Base-by-base conservation (phyloP, 2,888 invertebrate genomes). In the Isotomurus palustris region DNA sequence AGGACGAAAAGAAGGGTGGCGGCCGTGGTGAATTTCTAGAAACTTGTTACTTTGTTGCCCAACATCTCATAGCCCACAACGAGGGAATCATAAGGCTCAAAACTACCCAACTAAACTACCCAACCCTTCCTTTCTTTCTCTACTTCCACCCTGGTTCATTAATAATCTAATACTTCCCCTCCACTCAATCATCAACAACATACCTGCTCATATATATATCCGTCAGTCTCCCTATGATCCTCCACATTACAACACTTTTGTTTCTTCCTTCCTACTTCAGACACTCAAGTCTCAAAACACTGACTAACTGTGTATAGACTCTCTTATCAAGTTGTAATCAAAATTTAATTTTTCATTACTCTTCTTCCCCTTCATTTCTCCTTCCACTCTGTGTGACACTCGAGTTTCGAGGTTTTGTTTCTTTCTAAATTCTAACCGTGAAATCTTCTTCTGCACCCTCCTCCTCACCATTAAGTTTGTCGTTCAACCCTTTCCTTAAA, bases 311-410 rank as follows among this genome's bases (percentile, higher is more conserved):
- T 32, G 12, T n/a, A 24, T 17, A 35, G 49, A 49, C 5, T 35
- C 22, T 49, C 53, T 57, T 60, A 56, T 60, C 60, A 60, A 60
- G 49, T 57, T 57, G 54, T 60, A 60, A 60, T 60, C 60, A 60
- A 60, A 56, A 57, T 60, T 60, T 60, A 60, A 60, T 60, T 60
- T 60, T 60, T 60, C 60, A 60, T 60, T 54, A 60, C 53, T 56
- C 44, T 60, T 17, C 14, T 14, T 40, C 43, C 24, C 21, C 3
- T 22, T 43, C 50, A 47, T 53, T 35, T 58, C 55, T 49, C 59
- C 49, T 49, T 51, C 41, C 50, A 38, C 54, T 41, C n/a, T n/a
- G n/a, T n/a, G n/a, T n/a, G n/a, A n/a, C n/a, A n/a, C n/a, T n/a
- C n/a, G n/a, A n/a, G n/a, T n/a, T n/a, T n/a, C n/a, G n/a, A n/a